Base-by-base conservation (phyloP, 2,113 vertebrate genomes). In the Chascanopsetta lugubris region DNA sequence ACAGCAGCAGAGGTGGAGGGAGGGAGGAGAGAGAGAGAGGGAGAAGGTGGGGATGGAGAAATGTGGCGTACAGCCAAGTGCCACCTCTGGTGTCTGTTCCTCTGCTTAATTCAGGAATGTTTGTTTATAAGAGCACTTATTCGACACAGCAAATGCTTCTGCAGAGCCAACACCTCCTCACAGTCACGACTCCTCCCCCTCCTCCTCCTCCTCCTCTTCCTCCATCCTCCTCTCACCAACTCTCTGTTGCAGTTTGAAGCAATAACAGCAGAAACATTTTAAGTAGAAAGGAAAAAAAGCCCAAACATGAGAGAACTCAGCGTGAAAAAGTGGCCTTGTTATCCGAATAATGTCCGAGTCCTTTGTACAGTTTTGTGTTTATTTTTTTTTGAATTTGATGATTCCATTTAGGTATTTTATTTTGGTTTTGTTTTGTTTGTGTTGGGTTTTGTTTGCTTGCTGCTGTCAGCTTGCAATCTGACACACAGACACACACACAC, bases 301-400 rank as follows among this genome's bases (percentile, higher is more conserved):
- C 59, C 75, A 61, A 26, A 71, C 50, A 59, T 30, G 50, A 72
- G 53, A 66, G 57, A 77, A 74, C 69, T 86, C 65, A 9, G 45
- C 6, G 59, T 71, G 73, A 79, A 75, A 64, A 87, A 87, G 89
- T 90, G 87, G 78, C 86, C 89, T 90, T 90, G 84, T 78, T 77
- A 79, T 63, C 68, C 70, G 65, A 84, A 68, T 66, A 80, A 79
- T 69, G 62, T 69, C 45, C 30, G 30, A 69, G 69, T 83, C 72
- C 72, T 53, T n/a, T 83, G 78, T 83, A 86, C 80, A 82, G 75
- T 77, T 72, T 76, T n/a, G n/a, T n/a, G 13, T 56, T 43, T 70
- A 80, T 22, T 8, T 58, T 77, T 67, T 79, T 47, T 66, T 47
- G 43, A 79, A 60, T 82, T 73, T 61, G 64, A 88, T 87, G 84